phyloP scores from a whole-genome alignment of 2,797 vertebrate species.

The Hoplostethus mediterraneus region DNA sequence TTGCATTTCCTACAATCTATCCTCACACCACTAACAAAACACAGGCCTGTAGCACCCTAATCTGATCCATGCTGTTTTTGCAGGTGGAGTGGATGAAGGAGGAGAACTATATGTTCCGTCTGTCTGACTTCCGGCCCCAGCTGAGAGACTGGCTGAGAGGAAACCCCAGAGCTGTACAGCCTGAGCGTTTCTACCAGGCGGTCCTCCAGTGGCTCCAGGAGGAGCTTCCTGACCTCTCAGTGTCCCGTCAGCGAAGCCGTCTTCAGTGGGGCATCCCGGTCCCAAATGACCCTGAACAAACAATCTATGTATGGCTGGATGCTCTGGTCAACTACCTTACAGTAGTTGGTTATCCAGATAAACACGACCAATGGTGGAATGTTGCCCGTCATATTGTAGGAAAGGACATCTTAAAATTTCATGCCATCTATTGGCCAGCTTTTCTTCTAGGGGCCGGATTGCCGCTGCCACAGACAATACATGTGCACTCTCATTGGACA shows the following conservation, averaged over 20 bases:
- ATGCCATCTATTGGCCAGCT: conserved; percentile 95
- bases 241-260: conserved; percentile 91
- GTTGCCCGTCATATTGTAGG: conserved; percentile 89
- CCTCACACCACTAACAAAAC: not conserved
- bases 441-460: conserved; percentile 92
- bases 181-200: conserved; percentile 84
- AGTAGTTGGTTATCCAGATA: conserved; percentile 88
- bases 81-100: conserved; percentile 96
- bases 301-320: conserved; percentile 96
- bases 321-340: conserved; percentile 97
- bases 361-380: conserved; percentile 85
- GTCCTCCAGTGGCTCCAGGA: conserved; percentile 90
- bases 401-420: conserved; percentile 98
- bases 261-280: conserved; percentile 95
- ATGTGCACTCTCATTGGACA: conserved; percentile 97
- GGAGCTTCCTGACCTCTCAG: conserved; percentile 92
- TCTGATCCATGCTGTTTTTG: not conserved
- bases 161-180: conserved; percentile 83
- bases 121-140: conserved; percentile 86
- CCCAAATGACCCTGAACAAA: conserved; percentile 89
- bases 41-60: not conserved
- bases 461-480: conserved; percentile 85
- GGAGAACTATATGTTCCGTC: conserved; percentile 96
- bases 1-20: not conserved
- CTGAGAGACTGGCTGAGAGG: conserved; percentile 87